Percentiles rank a stretch among this genome's conserved stretches.
Evolutionary conservation across 2,113 vertebrate genomes (phyloP).

Genomic region (Ailurus styani): DNA sequence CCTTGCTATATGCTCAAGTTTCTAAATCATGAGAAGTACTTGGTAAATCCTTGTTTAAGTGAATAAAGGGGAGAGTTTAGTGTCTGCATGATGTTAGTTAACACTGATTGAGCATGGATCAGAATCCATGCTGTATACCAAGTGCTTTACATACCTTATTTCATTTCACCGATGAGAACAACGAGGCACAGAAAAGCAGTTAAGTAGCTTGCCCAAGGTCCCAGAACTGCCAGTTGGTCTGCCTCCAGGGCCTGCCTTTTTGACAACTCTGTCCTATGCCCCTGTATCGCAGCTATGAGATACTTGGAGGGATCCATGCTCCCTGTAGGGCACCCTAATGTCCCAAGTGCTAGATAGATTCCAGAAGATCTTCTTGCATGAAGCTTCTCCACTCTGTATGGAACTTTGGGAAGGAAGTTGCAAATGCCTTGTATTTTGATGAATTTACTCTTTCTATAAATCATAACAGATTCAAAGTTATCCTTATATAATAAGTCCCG

Average conservation of each 20-base stretch:
- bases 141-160: rapidly evolving
- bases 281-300: not conserved
- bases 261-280: not conserved
- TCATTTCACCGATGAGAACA: not conserved
- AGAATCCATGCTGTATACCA: rapidly evolving
- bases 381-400: not conserved
- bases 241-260: not conserved
- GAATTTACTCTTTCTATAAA: not conserved
- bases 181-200: not conserved
- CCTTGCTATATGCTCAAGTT: not conserved
- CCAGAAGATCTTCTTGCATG: not conserved
- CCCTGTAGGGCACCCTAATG: not conserved
- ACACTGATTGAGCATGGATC: not conserved
- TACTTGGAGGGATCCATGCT: rapidly evolving
- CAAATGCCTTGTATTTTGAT: not conserved
- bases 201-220: not conserved
- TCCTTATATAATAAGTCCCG: not conserved
- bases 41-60: not conserved
- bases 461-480: not conserved
- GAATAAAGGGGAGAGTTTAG: not conserved
- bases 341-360: not conserved
- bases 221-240: not conserved
- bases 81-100: not conserved
- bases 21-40: not conserved
- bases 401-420: not conserved